phyloP scores from a whole-genome alignment of 2,888 invertebrate species.

The Lingula anatina region DNA sequence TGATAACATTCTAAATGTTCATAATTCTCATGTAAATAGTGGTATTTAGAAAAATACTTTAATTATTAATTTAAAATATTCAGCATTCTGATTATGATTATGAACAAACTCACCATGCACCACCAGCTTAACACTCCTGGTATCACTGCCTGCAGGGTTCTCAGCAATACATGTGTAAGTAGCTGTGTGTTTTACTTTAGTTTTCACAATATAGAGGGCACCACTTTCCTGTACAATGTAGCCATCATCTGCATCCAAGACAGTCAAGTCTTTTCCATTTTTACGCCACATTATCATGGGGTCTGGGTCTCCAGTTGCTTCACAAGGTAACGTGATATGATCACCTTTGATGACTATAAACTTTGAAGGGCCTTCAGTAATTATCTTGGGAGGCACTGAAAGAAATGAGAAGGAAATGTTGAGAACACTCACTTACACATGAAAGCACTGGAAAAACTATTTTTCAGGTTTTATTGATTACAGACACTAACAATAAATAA shows the following conservation, averaged over 20 bases:
- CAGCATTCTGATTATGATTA: not conserved
- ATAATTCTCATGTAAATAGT: not conserved
- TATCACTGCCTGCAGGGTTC: constrained; percentile 42
- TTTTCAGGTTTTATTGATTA: too few species aligned
- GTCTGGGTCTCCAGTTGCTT: constrained; percentile 29
- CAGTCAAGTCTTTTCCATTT: constrained; percentile 27
- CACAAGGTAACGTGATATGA: constrained; percentile 27
- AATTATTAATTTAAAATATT: not conserved
- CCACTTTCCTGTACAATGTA: constrained; percentile 14
- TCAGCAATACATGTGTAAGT: constrained; percentile 38
- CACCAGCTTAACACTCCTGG: constrained; percentile 30
- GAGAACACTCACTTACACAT: too few species aligned
- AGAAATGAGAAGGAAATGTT: too few species aligned
- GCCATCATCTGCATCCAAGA: constrained; percentile 18
- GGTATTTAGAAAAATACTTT: not conserved
- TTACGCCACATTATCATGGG: constrained; percentile 35
- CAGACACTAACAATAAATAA: too few species aligned
- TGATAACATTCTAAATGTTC: too few species aligned
- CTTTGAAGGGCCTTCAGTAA: not conserved
- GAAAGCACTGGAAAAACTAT: too few species aligned
- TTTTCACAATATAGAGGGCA: constrained; percentile 19
- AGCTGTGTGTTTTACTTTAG: constrained; percentile 22
- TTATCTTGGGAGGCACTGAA: not conserved
- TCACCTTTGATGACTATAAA: constrained; percentile 16
- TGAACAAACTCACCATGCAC: constrained; percentile 36